Evolutionary conservation across 2,888 invertebrate genomes (phyloP).

Genomic region (Matsumyia berberina): DNA sequence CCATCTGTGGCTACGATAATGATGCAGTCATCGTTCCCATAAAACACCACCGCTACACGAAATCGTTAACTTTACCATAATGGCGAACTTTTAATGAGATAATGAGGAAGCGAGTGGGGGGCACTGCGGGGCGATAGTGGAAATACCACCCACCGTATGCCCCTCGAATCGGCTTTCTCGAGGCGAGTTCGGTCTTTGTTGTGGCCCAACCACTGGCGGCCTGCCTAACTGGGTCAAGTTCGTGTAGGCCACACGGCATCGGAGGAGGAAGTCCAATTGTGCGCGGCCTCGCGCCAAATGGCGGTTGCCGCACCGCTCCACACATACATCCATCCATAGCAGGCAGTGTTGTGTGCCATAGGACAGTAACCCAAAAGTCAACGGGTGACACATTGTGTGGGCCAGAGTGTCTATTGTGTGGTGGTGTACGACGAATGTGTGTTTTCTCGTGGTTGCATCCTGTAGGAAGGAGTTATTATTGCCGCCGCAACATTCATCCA

Average conservation of each 20-base stretch:
- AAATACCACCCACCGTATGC: constrained; percentile 4
- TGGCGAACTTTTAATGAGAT: constrained; percentile 44
- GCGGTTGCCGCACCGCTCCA: constrained; percentile 19
- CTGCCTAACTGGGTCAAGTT: constrained; percentile 56
- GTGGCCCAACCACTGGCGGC: constrained; percentile 2
- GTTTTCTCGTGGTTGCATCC: constrained; percentile 44
- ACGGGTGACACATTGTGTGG: constrained; percentile 62
- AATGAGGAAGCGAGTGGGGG: background rate
- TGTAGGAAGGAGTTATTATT: constrained; percentile 63
- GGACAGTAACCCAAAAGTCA: constrained; percentile 40
- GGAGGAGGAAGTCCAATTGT: constrained; percentile 44
- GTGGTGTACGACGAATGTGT: background rate
- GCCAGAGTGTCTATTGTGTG: constrained; percentile 44
- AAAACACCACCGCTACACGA: constrained; percentile 24
- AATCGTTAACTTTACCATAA: constrained; percentile 37
- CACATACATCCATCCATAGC: constrained; percentile 4
- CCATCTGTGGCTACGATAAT: constrained; percentile 2
- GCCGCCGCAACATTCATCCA: constrained; percentile 46
- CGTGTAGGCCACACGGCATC: constrained; percentile 45
- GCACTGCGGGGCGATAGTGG: background rate
- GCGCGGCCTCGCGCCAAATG: constrained; percentile 24
- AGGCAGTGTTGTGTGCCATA: constrained; percentile 16
- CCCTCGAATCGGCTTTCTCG: constrained; percentile 40
- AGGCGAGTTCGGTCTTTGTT: constrained; percentile 30
- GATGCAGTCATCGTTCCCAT: constrained; percentile 61